Conservation (phyloP, 2,888 invertebrate genomes). For the Mythimna albipuncta region DNA sequence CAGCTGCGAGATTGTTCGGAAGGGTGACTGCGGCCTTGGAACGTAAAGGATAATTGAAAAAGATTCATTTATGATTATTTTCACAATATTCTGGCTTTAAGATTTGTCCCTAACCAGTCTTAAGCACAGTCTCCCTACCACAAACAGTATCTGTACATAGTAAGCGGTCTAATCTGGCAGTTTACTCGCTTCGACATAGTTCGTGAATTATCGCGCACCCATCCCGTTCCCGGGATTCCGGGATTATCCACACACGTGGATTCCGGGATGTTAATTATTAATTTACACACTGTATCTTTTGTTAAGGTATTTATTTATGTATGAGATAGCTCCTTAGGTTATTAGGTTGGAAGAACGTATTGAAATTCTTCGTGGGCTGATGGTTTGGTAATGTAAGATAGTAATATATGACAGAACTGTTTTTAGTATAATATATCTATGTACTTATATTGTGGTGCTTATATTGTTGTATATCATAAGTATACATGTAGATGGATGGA, state of each 20-base stretch:
- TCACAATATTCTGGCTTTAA: not conserved
- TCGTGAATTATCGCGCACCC: conserved; percentile 49
- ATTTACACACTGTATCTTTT: conserved; percentile 54
- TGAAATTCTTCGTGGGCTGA: conserved; percentile 17
- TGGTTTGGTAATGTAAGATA: not conserved
- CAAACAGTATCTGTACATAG: conserved; percentile 44
- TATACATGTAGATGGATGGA: no score
- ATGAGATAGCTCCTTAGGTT: conserved; percentile 37
- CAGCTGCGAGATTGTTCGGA: no score
- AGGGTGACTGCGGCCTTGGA: no score
- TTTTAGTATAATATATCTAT: not conserved
- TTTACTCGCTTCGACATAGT: conserved; percentile 58
- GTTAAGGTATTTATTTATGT: conserved; percentile 56
- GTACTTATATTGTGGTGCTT: no score
- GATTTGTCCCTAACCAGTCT: not conserved
- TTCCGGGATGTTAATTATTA: conserved; percentile 53
- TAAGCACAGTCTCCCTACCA: conserved; percentile 2
- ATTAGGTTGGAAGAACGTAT: conserved; percentile 29
- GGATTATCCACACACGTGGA: conserved; percentile 54
- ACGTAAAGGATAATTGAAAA: no score
- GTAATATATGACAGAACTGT: not conserved
- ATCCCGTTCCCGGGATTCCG: conserved; percentile 39
- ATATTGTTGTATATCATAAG: no score
- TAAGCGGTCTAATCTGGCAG: conserved; percentile 47
- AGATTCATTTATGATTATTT: not conserved